phyloP scores from a whole-genome alignment of 2,888 invertebrate species.

The Hirtodrosophila trivittata region DNA sequence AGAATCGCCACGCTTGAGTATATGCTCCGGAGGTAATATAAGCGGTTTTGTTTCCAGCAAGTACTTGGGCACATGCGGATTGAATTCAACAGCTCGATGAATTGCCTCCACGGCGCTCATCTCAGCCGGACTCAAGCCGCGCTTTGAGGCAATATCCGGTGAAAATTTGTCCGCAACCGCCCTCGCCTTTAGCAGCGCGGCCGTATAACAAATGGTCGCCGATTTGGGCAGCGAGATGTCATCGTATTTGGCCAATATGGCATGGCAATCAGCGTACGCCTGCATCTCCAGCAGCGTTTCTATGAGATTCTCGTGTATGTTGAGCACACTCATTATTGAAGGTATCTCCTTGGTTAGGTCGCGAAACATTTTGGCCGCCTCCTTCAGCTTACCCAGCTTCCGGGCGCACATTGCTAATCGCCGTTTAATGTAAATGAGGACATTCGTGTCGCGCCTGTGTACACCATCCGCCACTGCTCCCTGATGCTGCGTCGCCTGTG shows the following conservation, averaged over 20 bases:
- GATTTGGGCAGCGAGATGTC: constrained; percentile 97
- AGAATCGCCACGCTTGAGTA: constrained; percentile 97
- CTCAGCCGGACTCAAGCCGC: constrained; percentile 93
- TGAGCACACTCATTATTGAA: constrained; percentile 95
- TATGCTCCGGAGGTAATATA: constrained; percentile 98
- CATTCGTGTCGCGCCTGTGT: constrained; percentile 95
- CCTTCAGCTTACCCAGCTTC: constrained; percentile 95
- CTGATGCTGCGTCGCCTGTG: constrained; percentile 92
- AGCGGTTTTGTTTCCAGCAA: constrained; percentile 97
- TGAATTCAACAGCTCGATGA: constrained; percentile 97
- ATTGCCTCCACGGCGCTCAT: constrained; percentile 97
- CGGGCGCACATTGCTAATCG: constrained; percentile 98
- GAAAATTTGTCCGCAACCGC: constrained; percentile 95
- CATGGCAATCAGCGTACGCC: constrained; percentile 98
- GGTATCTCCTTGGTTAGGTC: constrained; percentile 98
- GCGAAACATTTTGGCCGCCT: constrained; percentile 97
- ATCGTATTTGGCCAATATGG: constrained; percentile 94
- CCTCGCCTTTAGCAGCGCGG: constrained; percentile 95
- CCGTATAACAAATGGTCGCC: constrained; percentile 97
- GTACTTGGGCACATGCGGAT: constrained; percentile 99
- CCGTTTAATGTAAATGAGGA: constrained; percentile 96
- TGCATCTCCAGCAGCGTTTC: constrained; percentile 98
- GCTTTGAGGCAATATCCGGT: constrained; percentile 92
- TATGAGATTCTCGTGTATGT: constrained; percentile 97
- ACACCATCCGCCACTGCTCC: constrained; percentile 89